phyloP scores from a whole-genome alignment of 2,797 vertebrate genomes.

The Siniperca scherzeri region DNA sequence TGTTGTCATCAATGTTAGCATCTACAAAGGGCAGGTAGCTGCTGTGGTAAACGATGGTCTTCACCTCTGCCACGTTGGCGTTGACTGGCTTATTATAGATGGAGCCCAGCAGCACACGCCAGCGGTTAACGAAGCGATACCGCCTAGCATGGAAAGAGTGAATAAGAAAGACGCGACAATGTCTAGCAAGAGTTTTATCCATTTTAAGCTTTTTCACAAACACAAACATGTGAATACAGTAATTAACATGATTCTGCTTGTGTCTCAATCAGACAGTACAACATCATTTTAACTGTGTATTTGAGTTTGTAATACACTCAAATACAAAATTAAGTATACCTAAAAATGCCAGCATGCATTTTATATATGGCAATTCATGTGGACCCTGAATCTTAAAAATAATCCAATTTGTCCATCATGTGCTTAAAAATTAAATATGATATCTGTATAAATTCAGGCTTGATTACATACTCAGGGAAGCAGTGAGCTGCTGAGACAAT shows the following conservation, averaged over 20 bases:
- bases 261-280: neutral
- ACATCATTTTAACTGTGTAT: neutral
- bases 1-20: slow-evolving; percentile 92
- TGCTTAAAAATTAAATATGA: neutral
- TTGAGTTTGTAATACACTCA: neutral
- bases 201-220: neutral
- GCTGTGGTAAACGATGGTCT: slow-evolving; percentile 91
- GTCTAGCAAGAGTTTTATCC: neutral
- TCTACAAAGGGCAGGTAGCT: slow-evolving; percentile 92
- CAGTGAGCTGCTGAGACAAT: slow-evolving; percentile 93
- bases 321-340: neutral
- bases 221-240: too few relatives aligned
- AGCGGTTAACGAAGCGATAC: slow-evolving; percentile 87
- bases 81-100: slow-evolving; percentile 89
- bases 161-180: neutral
- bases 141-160: slow-evolving; percentile 77
- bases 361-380: neutral
- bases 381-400: neutral
- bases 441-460: neutral
- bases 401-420: neutral
- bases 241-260: neutral
- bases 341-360: neutral
- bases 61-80: slow-evolving; percentile 85
- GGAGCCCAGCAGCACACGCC: slow-evolving; percentile 90
- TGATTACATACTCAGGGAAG: slow-evolving; percentile 89